Base-by-base conservation (phyloP, 2,113 vertebrate genomes). In the Tretioscincus oriximinensis region DNA sequence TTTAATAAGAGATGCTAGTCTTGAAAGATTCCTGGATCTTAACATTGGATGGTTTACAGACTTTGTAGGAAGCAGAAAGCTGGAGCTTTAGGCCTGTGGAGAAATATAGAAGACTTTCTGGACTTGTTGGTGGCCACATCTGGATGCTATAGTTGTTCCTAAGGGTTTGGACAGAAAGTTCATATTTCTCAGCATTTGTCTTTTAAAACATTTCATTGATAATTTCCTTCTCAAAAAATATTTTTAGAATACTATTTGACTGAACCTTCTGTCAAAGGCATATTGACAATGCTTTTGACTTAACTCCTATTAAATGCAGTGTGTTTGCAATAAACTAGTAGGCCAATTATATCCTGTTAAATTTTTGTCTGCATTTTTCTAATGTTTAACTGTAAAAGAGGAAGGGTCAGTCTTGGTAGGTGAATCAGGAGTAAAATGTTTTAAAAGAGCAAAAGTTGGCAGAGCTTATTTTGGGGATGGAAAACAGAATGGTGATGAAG, bases 1-100 rank as follows among this genome's bases (percentile, higher is more conserved):
- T 76, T 45, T 76, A 76, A 76, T 76, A 76, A 60, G 60, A 76
- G 60, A 20, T 76, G 74, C 60, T 45, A 64, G 60, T 26, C 60
- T 76, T 76, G 74, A 76, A 76, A 64, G 22, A 20, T 64, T 64
- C 64, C 35, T 76, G 74, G 74, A 76, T 61, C 16, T 18, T 76
- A 28, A 31, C 35, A 47, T 3, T 24, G 31, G 54, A 75, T 22
- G 29, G 54, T 61, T 76, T 35, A 35, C 74, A 76, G 14, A 47
- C 24, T 14, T 22, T 45, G 31, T 35, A 64, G 74, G 60, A 61
- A 76, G 31, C 51, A 73, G 29, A 12, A 22, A 29, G 11, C 35
- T 41, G 35, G 41, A 73, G 18, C 22, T 45, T 76, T 35, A 41
- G 74, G 31, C 60, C 60, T 64, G 58, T 60, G 24, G 28, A 58